A percentile compares a stretch with the other conserved stretches of the same genome.
Conservation (phyloP, 2,113 vertebrate genomes). For the Melanostigma gelatinosum region DNA sequence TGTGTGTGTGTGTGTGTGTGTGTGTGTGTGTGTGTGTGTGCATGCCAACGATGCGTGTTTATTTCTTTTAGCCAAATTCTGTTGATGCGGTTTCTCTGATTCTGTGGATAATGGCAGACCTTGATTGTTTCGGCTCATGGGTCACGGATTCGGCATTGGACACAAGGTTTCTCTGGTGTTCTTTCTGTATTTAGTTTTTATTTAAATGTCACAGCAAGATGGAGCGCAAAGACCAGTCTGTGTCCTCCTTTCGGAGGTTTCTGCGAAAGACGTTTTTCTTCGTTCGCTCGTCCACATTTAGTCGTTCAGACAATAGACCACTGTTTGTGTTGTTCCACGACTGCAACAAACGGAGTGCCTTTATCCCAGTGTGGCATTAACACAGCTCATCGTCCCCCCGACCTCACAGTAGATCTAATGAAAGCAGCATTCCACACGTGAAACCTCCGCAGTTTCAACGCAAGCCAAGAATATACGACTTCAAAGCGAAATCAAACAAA, state of each 20-base stretch:
- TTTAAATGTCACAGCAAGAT: constrained; percentile 54
- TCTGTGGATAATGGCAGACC: constrained; percentile 15
- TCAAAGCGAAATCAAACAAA: constrained; percentile 47
- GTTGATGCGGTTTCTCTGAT: constrained; percentile 28
- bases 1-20: no score
- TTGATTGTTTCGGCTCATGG: constrained; percentile 10
- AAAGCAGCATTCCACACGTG: constrained; percentile 72
- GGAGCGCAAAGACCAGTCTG: constrained; percentile 48
- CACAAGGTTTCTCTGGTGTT: constrained; percentile 9
- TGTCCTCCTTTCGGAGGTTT: constrained; percentile 46
- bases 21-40: constrained; percentile 37
- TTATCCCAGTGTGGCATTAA: constrained; percentile 62
- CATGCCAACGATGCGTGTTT: constrained; percentile 39
- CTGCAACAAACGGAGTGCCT: constrained; percentile 80
- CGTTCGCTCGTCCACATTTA: constrained; percentile 21
- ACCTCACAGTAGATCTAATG: constrained; percentile 15
- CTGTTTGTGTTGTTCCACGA: constrained; percentile 58
- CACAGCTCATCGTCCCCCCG: constrained; percentile 19
- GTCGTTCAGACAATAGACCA: constrained; percentile 51
- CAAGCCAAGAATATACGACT: constrained; percentile 56
- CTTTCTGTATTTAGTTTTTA: constrained; percentile 44
- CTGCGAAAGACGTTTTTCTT: constrained; percentile 27
- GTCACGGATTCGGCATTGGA: constrained; percentile 11
- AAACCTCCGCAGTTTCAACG: constrained; percentile 36
- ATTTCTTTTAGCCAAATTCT: constrained; percentile 56